Evolutionary conservation across 2,888 invertebrate species (phyloP).

Genomic region (Coleophora deauratella): DNA sequence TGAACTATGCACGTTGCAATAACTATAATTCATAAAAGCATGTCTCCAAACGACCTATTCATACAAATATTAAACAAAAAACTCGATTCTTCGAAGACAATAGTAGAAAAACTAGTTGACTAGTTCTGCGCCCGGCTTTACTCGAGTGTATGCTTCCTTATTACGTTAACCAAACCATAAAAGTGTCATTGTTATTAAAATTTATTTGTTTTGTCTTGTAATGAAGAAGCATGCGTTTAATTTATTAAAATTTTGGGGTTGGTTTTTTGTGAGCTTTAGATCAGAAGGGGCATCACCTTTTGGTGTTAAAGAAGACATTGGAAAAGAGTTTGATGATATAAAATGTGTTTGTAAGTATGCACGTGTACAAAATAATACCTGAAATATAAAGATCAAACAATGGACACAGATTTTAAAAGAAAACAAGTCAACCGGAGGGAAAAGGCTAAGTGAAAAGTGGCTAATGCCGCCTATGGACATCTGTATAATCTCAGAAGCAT

Average conservation of each 20-base stretch:
- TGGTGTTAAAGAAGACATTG: too few relatives aligned
- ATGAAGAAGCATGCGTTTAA: slow-evolving; percentile 7
- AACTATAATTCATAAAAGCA: background rate
- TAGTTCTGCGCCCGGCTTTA: slow-evolving; percentile 1
- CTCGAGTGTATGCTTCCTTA: slow-evolving; percentile 4
- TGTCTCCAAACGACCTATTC: slow-evolving; percentile 3
- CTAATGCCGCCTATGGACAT: too few relatives aligned
- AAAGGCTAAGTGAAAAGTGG: too few relatives aligned
- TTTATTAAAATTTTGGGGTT: slow-evolving; percentile 3
- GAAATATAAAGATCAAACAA: too few relatives aligned
- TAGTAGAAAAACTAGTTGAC: background rate
- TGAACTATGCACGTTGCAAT: slow-evolving; percentile 3
- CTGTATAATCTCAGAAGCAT: too few relatives aligned
- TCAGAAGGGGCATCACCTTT: too few relatives aligned
- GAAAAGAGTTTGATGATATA: too few relatives aligned
- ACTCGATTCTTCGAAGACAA: slow-evolving; percentile 7
- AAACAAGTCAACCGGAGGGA: too few relatives aligned
- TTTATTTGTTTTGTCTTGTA: slow-evolving; percentile 11
- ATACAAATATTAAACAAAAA: slow-evolving; percentile 12
- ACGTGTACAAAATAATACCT: too few relatives aligned
- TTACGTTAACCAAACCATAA: slow-evolving; percentile 12
- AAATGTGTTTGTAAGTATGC: too few relatives aligned
- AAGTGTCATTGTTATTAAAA: slow-evolving; percentile 13
- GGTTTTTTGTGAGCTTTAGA: background rate
- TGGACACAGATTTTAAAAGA: too few relatives aligned